Evolutionary conservation across 2,888 invertebrate genomes (phyloP), one percentile per base, ranked within the genome.

Genomic region (Leptopilina myrica): DNA sequence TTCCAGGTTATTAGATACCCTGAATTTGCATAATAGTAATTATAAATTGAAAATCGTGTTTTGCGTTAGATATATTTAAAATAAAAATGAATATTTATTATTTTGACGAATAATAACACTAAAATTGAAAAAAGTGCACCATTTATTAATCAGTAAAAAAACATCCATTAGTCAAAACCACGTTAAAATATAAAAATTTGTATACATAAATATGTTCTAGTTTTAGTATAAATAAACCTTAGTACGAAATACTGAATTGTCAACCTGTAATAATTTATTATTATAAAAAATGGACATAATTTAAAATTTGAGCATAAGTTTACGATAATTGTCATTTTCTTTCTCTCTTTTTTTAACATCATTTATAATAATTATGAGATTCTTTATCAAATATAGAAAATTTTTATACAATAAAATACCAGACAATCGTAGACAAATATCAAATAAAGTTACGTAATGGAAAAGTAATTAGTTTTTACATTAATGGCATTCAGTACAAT

Each of bases 111-210:
- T n/a, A 73, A 62, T n/a, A 56, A 56, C 33, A 33, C n/a, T 9
- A 14, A 11, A 40, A 33, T 56, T 9, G 33, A 33, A 15, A 40
- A 53, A 73, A 73, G n/a, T 73, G 14, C 53, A 56, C n/a, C 26
- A 33, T 73, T 73, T 73, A 56, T 73, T 73, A 9, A 40, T 59
- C 49, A 0, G 56, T 62, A 62, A n/a, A n/a, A 69, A 73, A 73
- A 33, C n/a, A 53, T 9, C 49, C 14, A 26, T 73, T 53, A 73
- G 26, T 33, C 33, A 33, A 33, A 56, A 33, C 49, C 20, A 20
- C 20, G 12, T 33, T 69, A 53, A 73, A 53, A 73, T 73, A 33
- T n/a, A 69, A 49, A 49, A 43, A 43, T 43, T 26, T 49, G 4
- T 56, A 53, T 14, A 26, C 53, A 69, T 69, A 69, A 69, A 69